Conservation (phyloP, 2,113 vertebrate genomes). For the Rhipidura dahli region DNA sequence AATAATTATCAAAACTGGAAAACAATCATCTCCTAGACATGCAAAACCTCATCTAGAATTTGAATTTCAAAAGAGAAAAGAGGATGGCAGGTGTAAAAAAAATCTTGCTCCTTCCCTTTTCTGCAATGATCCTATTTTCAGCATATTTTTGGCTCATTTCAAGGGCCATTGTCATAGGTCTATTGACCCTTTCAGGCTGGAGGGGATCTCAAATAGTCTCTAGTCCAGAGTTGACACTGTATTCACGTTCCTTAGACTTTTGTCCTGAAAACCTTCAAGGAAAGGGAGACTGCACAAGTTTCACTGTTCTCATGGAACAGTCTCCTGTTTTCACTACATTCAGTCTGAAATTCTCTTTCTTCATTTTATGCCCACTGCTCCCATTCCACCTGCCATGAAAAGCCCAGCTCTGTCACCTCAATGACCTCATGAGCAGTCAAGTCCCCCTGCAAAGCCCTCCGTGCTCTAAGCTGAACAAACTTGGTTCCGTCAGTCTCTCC, state of each 20-base stretch:
- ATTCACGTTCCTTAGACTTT: not conserved
- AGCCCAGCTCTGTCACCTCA: not conserved
- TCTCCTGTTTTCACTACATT: not conserved
- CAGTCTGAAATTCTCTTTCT: not conserved
- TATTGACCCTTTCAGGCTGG: not conserved
- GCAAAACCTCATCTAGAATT: not conserved
- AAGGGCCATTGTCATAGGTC: not conserved
- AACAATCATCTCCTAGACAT: not conserved
- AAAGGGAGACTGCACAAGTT: not conserved
- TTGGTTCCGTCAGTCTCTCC: fast-evolving
- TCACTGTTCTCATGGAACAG: not conserved
- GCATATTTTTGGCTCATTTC: not conserved
- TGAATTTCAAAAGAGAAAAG: not conserved
- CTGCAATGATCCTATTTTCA: not conserved
- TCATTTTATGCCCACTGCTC: not conserved
- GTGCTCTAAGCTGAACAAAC: not conserved
- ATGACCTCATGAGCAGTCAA: not conserved
- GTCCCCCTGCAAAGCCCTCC: not conserved
- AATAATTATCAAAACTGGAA: constrained; percentile 30
- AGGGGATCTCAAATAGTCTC: not conserved
- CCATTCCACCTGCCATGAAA: not conserved
- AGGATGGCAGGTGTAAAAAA: not conserved
- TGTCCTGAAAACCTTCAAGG: not conserved
- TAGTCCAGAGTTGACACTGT: not conserved
- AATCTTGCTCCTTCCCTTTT: not conserved